phyloP scores from a whole-genome alignment of 2,113 vertebrate species.

The Lepus americanus region DNA sequence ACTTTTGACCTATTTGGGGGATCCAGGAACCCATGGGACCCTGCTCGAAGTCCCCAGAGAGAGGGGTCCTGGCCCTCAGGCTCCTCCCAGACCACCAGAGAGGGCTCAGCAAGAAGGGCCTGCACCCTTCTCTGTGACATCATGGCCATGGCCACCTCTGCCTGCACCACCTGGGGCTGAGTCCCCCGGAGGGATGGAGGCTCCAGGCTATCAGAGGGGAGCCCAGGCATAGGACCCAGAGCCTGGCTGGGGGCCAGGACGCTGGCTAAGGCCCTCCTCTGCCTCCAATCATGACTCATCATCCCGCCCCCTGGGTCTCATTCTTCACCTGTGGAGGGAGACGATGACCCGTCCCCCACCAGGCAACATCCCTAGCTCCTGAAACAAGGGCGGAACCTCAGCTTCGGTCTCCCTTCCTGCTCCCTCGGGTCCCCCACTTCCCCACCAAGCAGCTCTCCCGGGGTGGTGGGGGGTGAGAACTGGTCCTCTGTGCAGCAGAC shows the following conservation, averaged over 20 bases:
- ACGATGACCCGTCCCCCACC: neutral
- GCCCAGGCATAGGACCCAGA: accelerated
- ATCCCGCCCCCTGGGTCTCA: neutral
- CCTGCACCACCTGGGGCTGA: neutral
- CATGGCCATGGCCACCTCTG: neutral
- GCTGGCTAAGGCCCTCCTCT: neutral
- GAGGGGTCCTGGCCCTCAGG: neutral
- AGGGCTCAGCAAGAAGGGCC: neutral
- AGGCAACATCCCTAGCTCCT: neutral
- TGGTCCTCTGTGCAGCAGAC: neutral
- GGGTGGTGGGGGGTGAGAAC: too few relatives aligned
- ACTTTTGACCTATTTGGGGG: too few relatives aligned
- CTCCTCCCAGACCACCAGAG: neutral
- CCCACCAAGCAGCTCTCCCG: neutral
- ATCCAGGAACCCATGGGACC: neutral
- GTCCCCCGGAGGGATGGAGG: neutral
- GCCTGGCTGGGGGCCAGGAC: neutral
- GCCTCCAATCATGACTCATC: neutral
- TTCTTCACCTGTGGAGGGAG: neutral
- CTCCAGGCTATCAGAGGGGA: accelerated
- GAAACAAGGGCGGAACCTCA: neutral
- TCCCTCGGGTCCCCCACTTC: neutral
- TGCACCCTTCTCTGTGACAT: neutral
- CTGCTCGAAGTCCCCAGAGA: neutral
- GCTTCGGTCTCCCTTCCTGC: neutral